Evolutionary conservation across 2,113 vertebrate genomes (phyloP).

Genomic region (Burhinus bistriatus): DNA sequence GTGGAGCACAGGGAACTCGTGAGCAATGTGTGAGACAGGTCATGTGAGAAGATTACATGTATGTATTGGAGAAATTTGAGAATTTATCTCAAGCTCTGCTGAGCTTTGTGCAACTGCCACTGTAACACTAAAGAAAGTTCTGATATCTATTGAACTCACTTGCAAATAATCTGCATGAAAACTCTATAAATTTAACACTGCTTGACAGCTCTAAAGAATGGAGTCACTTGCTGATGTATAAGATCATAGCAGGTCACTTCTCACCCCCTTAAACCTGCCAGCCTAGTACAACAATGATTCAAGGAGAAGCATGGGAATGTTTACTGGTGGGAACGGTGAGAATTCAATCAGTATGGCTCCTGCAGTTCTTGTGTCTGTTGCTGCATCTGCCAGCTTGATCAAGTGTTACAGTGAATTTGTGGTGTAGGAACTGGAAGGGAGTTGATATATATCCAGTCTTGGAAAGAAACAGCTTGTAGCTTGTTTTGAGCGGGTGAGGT

Average conservation of each 20-base stretch:
- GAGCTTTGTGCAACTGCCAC: background rate
- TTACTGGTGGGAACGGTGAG: background rate
- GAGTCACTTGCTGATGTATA: background rate
- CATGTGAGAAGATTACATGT: background rate
- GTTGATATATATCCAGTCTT: background rate
- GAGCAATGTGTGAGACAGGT: background rate
- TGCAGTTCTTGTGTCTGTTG: background rate
- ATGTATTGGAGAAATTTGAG: background rate
- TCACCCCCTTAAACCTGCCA: background rate
- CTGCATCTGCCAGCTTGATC: background rate
- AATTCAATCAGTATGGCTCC: rapidly evolving
- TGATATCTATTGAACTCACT: background rate
- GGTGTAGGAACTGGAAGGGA: background rate
- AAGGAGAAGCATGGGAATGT: background rate
- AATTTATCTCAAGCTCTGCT: background rate
- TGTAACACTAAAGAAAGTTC: background rate
- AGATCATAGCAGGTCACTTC: background rate
- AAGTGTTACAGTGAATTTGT: background rate
- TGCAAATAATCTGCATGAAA: background rate
- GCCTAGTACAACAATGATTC: background rate
- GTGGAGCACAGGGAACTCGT: background rate
- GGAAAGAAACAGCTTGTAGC: background rate
- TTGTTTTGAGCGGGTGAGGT: background rate
- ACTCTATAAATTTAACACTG: background rate
- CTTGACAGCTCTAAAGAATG: background rate